Evolutionary conservation across 1,140 invertebrate species (phyloP).

Genomic region (Heliconius himera): DNA sequence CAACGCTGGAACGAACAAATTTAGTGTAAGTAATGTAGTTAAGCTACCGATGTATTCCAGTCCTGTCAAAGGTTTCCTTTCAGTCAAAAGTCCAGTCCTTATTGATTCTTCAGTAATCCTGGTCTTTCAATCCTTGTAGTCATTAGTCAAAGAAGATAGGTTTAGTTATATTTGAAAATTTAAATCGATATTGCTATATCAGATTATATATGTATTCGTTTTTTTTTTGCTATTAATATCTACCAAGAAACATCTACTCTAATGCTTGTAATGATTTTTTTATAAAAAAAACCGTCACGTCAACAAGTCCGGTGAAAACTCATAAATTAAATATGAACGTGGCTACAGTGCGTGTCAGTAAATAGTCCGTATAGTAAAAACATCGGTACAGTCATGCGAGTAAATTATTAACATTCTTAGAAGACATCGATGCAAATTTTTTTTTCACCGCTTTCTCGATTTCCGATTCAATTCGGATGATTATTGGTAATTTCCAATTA

Average conservation of each 20-base stretch:
- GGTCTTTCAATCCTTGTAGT: neutral
- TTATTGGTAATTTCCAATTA: constrained; percentile 31
- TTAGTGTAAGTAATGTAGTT: constrained; percentile 21
- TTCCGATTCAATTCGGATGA: constrained; percentile 35
- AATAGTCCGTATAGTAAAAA: constrained; percentile 39
- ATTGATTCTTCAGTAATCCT: neutral
- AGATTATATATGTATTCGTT: neutral
- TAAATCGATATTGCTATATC: neutral
- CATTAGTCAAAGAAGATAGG: neutral
- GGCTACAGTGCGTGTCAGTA: constrained; percentile 41
- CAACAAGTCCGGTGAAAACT: constrained; percentile 43
- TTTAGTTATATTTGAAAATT: neutral
- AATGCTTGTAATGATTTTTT: constrained; percentile 19
- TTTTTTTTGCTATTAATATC: neutral
- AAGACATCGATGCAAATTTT: constrained; percentile 35
- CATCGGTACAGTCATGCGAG: constrained; percentile 46
- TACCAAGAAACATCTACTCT: constrained; percentile 14
- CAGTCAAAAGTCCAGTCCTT: constrained; percentile 25
- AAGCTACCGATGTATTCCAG: neutral
- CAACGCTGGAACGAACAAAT: constrained; percentile 74
- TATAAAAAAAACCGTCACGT: constrained; percentile 37
- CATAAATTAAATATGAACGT: constrained; percentile 40
- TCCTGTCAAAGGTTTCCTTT: constrained; percentile 24
- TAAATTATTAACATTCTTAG: constrained; percentile 37
- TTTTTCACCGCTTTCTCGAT: constrained; percentile 28